Conservation (phyloP, 2,888 invertebrate genomes). For the Magallana nippona region DNA sequence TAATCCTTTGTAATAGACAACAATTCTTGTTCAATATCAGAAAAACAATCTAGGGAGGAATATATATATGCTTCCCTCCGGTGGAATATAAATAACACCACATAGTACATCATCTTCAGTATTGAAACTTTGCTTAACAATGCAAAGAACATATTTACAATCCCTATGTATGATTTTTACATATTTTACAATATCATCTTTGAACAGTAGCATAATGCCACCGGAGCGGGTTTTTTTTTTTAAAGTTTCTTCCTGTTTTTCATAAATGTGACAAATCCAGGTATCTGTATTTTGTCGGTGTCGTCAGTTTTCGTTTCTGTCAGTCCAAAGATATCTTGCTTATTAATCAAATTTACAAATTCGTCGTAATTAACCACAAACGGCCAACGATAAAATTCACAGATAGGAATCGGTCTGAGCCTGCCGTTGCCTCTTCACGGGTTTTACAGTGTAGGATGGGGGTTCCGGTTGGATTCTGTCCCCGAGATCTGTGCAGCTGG, state of each 20-base stretch:
- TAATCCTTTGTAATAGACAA: neutral
- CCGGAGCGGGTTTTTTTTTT: neutral
- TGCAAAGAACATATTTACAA: conserved; percentile 9
- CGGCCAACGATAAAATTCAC: too few relatives aligned
- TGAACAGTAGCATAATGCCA: neutral
- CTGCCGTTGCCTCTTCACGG: too few relatives aligned
- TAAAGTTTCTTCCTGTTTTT: neutral
- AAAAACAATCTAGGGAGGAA: neutral
- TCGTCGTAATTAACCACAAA: too few relatives aligned
- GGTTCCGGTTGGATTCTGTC: too few relatives aligned
- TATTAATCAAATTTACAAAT: too few relatives aligned
- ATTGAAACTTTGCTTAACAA: conserved; percentile 8
- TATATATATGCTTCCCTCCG: neutral
- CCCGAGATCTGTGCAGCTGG: too few relatives aligned
- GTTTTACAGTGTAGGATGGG: too few relatives aligned
- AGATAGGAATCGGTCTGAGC: too few relatives aligned
- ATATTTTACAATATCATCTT: conserved; percentile 30
- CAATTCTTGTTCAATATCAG: conserved; percentile 8
- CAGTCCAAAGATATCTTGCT: too few relatives aligned
- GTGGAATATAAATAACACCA: neutral
- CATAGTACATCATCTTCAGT: neutral
- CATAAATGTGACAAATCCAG: conserved; percentile 3
- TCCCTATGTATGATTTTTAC: neutral
- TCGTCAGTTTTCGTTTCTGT: too few relatives aligned
- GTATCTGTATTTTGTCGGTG: neutral